A percentile compares a stretch with the other conserved stretches of the same genome.
Evolutionary conservation across 2,888 invertebrate genomes (phyloP).

Genomic region (Melieria omissa): DNA sequence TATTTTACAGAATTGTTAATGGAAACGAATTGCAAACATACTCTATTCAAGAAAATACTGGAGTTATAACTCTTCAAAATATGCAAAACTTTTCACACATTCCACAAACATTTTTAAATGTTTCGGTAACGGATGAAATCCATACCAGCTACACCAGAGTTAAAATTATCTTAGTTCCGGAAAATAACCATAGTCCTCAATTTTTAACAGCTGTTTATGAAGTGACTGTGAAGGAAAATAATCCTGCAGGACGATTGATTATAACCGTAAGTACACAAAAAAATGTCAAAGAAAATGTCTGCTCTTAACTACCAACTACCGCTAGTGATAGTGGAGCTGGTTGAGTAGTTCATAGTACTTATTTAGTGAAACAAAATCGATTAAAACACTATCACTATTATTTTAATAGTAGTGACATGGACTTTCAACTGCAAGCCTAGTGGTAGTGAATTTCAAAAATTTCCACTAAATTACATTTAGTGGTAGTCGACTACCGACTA

Average conservation of each 20-base stretch:
- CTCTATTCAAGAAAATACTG: conserved; percentile 72
- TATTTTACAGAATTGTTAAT: conserved; percentile 84
- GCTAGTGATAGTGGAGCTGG: too few species aligned
- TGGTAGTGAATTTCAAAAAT: too few species aligned
- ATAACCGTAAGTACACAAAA: conserved; percentile 69
- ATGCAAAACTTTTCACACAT: conserved; percentile 77
- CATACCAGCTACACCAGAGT: conserved; percentile 89
- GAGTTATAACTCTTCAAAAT: conserved; percentile 78
- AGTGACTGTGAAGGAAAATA: conserved; percentile 84
- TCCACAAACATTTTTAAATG: conserved; percentile 79
- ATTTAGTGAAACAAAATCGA: too few species aligned
- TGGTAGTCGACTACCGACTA: too few species aligned
- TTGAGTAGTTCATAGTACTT: too few species aligned
- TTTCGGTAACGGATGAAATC: conserved; percentile 95
- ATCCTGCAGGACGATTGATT: conserved; percentile 79
- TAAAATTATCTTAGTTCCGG: conserved; percentile 80
- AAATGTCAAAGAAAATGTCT: not conserved
- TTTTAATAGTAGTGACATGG: too few species aligned
- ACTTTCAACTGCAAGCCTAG: too few species aligned
- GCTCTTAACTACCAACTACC: too few species aligned
- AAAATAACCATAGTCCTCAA: conserved; percentile 82
- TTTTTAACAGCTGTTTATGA: conserved; percentile 84
- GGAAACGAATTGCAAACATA: conserved; percentile 84
- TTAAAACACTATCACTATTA: too few species aligned
- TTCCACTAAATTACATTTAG: too few species aligned